Conservation (phyloP, 2,888 invertebrate species). For the Diaperis boleti region DNA sequence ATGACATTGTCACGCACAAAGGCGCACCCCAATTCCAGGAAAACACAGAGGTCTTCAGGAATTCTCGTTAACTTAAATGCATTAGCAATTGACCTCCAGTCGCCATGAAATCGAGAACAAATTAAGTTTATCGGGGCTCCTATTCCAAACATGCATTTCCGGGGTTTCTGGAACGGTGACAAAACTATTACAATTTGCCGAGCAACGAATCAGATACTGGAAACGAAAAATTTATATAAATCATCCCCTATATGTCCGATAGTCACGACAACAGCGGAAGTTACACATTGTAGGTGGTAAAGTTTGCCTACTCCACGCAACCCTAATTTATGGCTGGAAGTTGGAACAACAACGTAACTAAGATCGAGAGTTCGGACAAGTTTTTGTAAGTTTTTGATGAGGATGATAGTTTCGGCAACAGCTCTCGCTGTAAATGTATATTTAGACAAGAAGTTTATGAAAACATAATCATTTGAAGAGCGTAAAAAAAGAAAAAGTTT, state of each 20-base stretch:
- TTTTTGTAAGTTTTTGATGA: not conserved
- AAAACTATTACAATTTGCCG: not conserved
- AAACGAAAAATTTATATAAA: constrained; percentile 1
- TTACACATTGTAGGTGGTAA: constrained; percentile 13
- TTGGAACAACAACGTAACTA: constrained; percentile 15
- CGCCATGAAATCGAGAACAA: not conserved
- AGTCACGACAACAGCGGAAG: constrained; percentile 7
- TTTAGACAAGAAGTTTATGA: not conserved
- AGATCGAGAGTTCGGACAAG: not conserved
- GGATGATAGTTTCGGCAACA: not conserved
- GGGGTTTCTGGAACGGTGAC: not conserved
- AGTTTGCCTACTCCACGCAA: constrained; percentile 14
- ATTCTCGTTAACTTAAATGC: not conserved
- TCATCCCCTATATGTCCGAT: constrained; percentile 4
- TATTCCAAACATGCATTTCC: not conserved
- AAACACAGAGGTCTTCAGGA: too few species aligned
- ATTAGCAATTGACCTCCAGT: not conserved
- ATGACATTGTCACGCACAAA: too few species aligned
- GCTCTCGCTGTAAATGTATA: not conserved
- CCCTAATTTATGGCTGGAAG: constrained; percentile 11
- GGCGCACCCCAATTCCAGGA: too few species aligned
- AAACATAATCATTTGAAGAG: too few species aligned
- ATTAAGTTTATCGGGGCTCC: not conserved
- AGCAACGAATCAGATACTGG: not conserved
- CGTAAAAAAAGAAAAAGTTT: too few species aligned